Evolutionary conservation across 2,888 invertebrate genomes (phyloP).

Genomic region (Tenthredo distinguenda): DNA sequence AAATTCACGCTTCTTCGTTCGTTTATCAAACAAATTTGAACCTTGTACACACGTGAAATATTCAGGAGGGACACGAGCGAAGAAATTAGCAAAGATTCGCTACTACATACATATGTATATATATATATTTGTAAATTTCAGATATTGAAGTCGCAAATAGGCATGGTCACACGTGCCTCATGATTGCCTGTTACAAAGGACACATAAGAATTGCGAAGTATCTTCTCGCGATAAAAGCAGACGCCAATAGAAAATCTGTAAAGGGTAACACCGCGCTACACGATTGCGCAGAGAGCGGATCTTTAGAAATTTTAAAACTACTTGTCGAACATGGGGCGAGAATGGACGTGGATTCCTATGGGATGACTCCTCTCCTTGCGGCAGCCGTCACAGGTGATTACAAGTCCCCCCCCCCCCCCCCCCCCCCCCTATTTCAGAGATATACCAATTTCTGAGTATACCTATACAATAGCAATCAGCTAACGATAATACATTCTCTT

Average conservation of each 20-base stretch:
- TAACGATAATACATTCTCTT: background rate
- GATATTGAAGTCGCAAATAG: constrained; percentile 98
- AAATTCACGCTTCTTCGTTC: background rate
- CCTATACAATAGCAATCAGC: too few relatives aligned
- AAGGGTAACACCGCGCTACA: constrained; percentile 98
- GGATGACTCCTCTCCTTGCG: constrained; percentile 96
- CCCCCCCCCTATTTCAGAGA: background rate
- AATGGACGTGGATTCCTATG: constrained; percentile 97
- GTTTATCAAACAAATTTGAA: background rate
- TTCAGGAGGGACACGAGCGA: background rate
- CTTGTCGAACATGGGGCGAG: constrained; percentile 92
- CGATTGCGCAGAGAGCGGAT: constrained; percentile 98
- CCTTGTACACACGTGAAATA: background rate
- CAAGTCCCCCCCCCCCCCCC: too few relatives aligned
- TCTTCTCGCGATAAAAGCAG: constrained; percentile 91
- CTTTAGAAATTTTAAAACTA: constrained; percentile 93
- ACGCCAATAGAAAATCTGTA: constrained; percentile 95
- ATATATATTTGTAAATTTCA: constrained; percentile 74
- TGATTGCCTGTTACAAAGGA: constrained; percentile 99
- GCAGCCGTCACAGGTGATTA: constrained; percentile 87
- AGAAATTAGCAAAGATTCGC: background rate
- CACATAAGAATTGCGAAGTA: constrained; percentile 95
- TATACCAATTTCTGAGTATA: background rate
- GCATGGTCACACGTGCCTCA: constrained; percentile 97
- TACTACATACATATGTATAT: background rate